Conservation (phyloP, 2,888 invertebrate species). For the Drosophila borborema region DNA sequence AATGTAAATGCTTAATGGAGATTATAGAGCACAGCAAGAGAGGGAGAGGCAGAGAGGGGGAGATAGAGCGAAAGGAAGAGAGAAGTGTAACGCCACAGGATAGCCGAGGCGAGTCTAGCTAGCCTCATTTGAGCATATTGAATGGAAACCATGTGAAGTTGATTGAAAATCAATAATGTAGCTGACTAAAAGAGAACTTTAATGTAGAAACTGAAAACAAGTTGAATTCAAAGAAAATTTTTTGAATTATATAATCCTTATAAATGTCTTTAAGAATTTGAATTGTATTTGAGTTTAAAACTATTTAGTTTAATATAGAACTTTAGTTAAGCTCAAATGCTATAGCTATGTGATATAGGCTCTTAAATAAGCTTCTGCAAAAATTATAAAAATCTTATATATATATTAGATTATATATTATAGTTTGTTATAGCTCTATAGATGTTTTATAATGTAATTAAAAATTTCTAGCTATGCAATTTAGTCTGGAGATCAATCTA, state of each 20-base stretch:
- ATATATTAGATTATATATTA: too few species aligned
- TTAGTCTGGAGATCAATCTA: background rate
- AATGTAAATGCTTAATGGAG: constrained; percentile 65
- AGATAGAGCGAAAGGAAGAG: background rate
- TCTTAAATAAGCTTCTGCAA: too few species aligned
- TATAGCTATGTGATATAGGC: background rate
- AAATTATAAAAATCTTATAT: too few species aligned
- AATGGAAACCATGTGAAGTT: constrained; percentile 20
- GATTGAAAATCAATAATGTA: constrained; percentile 3
- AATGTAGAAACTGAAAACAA: too few species aligned
- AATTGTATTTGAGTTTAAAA: background rate
- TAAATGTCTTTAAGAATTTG: too few species aligned
- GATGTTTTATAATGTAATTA: too few species aligned
- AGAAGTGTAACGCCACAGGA: background rate
- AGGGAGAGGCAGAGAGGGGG: background rate
- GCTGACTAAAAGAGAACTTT: background rate
- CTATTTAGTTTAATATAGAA: background rate
- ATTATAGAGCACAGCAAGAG: constrained; percentile 63
- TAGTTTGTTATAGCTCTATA: too few species aligned
- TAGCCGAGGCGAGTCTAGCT: background rate
- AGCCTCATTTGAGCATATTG: constrained; percentile 8
- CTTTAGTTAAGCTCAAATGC: background rate
- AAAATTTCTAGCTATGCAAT: background rate
- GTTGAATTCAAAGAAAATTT: too few species aligned
- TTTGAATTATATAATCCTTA: too few species aligned